Evolutionary conservation across 30 jellyfish, hydroid and myxozoan species (phyloP).

Genomic region (Aurelia aurita complex sp. Pacific): DNA sequence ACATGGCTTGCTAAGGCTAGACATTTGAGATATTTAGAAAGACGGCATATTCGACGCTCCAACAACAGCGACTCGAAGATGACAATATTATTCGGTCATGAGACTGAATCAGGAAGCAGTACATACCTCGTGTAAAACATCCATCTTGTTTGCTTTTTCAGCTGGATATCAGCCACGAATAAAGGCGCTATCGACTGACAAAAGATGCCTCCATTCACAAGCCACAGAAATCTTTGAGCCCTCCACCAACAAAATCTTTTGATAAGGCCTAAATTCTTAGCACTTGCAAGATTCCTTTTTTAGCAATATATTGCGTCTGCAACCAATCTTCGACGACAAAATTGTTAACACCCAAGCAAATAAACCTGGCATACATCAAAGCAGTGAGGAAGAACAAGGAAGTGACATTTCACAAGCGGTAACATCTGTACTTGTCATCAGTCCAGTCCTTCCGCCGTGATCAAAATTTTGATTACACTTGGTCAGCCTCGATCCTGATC

Average conservation of each 20-base stretch:
- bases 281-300: not conserved
- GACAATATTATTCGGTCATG: not conserved
- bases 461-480: too few relatives aligned
- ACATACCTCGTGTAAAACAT: constrained; percentile 54
- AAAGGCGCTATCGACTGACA: too few relatives aligned
- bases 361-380: constrained; percentile 35
- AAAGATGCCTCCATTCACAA: too few relatives aligned
- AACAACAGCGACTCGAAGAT: not conserved
- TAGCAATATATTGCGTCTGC: not conserved
- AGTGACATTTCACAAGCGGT: too few relatives aligned
- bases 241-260: too few relatives aligned
- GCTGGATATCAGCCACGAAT: too few relatives aligned
- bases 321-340: constrained; percentile 4
- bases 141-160: constrained; percentile 6
- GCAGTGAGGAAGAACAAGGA: too few relatives aligned
- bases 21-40: not conserved
- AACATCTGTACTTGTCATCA: too few relatives aligned
- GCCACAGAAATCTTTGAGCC: too few relatives aligned
- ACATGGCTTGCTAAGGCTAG: too few relatives aligned
- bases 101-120: not conserved
- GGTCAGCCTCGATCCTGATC: too few relatives aligned
- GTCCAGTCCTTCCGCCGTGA: too few relatives aligned
- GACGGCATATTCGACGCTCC: not conserved
- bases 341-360: constrained; percentile 49
- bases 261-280: not conserved